These are phyloP conservation scores for Aphyosemion australe DNA, from an alignment of 2,113 vertebrate species.

Conservation along the genomic window DNA sequence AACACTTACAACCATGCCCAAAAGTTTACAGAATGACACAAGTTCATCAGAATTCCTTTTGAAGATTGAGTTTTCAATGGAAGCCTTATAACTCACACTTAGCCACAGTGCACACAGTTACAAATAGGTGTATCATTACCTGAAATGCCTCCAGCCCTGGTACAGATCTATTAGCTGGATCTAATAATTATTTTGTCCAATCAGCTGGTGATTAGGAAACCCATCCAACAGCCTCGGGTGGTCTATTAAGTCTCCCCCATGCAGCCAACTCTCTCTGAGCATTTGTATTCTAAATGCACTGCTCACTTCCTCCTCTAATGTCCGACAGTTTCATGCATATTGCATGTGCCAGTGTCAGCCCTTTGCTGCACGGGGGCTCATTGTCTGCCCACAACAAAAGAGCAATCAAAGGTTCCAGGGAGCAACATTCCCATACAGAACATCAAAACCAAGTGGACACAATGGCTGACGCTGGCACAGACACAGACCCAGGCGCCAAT, in stretches of 20 bases:
- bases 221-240: conserved; percentile 22
- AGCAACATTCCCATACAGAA: conserved; percentile 10
- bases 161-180: neutral
- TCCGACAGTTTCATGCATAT: conserved; percentile 65
- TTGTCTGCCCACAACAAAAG: conserved; percentile 48
- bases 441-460: conserved; percentile 32
- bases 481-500: neutral
- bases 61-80: too few species aligned
- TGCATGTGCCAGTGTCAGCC: conserved; percentile 50
- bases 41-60: too few species aligned
- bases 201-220: conserved; percentile 30
- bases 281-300: conserved; percentile 62
- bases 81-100: too few species aligned
- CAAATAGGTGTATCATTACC: too few species aligned
- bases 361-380: conserved; percentile 29
- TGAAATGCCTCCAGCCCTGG: too few species aligned
- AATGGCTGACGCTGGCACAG: conserved; percentile 1
- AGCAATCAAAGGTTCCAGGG: conserved; percentile 22
- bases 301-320: conserved; percentile 33
- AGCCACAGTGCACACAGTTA: too few species aligned
- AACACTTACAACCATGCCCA: too few species aligned
- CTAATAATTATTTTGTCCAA: conserved; percentile 9
- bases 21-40: too few species aligned
- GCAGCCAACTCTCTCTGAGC: conserved; percentile 10
- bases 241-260: conserved; percentile 37